Evolutionary conservation across 2,797 vertebrate genomes (phyloP).

Genomic region (Gadopsis bispinosus): DNA sequence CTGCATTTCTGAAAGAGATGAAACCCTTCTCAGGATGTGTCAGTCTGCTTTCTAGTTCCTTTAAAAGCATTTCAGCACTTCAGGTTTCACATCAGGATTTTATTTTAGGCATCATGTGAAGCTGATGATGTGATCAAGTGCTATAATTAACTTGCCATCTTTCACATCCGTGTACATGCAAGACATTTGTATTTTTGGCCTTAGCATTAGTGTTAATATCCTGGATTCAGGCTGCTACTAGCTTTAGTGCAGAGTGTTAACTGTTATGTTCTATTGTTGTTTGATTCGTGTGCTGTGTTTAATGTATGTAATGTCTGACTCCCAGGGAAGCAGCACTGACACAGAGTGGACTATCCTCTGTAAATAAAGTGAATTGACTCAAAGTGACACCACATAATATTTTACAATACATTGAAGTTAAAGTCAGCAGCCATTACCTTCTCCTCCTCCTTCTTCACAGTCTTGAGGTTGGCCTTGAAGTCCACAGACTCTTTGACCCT

Average conservation of each 20-base stretch:
- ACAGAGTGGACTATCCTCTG: neutral
- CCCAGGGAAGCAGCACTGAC: neutral
- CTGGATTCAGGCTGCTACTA: neutral
- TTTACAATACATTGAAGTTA: too few relatives aligned
- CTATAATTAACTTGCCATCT: neutral
- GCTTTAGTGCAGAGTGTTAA: neutral
- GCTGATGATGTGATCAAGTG: neutral
- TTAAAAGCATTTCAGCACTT: neutral
- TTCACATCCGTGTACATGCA: neutral
- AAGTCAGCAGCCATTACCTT: constrained; percentile 72
- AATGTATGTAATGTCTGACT: neutral
- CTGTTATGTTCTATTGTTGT: neutral
- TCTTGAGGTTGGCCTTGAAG: constrained; percentile 88
- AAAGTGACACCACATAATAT: neutral
- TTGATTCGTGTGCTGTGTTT: neutral
- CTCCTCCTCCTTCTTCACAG: constrained; percentile 89
- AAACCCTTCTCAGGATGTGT: neutral
- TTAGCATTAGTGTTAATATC: neutral
- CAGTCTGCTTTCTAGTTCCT: neutral
- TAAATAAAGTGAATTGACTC: neutral
- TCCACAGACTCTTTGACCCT: constrained; percentile 87
- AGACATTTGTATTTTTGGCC: neutral
- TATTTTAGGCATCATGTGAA: neutral
- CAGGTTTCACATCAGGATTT: constrained; percentile 5
- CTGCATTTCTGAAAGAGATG: neutral